These are phyloP conservation scores for Lumbricus terrestris DNA, from an alignment of 2,888 invertebrate species.

Conservation along the genomic window DNA sequence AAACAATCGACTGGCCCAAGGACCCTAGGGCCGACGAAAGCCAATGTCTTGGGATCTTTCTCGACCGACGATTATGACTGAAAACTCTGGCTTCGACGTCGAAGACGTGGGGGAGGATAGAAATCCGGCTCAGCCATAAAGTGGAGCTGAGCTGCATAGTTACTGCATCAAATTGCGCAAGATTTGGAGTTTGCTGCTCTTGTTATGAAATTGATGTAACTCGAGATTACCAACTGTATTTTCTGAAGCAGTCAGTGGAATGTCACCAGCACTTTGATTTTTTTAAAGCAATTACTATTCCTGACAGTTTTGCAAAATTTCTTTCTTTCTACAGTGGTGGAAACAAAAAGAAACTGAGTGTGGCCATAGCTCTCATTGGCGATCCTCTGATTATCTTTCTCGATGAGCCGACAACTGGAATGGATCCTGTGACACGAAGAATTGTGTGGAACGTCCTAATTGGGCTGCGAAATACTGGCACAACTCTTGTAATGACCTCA, in stretches of 20 bases:
- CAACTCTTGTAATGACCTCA: constrained; percentile 76
- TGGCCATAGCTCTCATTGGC: constrained; percentile 46
- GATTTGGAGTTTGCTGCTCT: background rate
- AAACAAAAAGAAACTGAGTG: constrained; percentile 46
- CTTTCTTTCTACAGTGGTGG: constrained; percentile 44
- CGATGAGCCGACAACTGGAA: constrained; percentile 61
- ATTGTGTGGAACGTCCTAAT: constrained; percentile 75
- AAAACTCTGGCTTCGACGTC: too few species aligned
- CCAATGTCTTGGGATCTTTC: too few species aligned
- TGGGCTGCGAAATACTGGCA: constrained; percentile 70
- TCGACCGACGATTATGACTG: too few species aligned
- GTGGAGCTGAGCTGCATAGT: too few species aligned
- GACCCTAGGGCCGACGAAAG: too few species aligned
- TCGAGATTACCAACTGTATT: background rate
- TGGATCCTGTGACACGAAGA: constrained; percentile 77
- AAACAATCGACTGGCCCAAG: too few species aligned
- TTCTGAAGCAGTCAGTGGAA: background rate
- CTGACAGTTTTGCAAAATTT: background rate
- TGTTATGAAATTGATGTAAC: too few species aligned
- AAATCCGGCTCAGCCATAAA: too few species aligned
- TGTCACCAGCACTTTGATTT: background rate
- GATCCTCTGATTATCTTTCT: constrained; percentile 43
- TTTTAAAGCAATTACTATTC: background rate
- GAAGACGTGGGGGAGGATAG: too few species aligned
- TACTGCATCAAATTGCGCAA: too few species aligned